Percentiles rank a stretch among this genome's conserved stretches.
Evolutionary conservation across 2,113 vertebrate species (phyloP).

Genomic region (Sinocyclocheilus grahami): DNA sequence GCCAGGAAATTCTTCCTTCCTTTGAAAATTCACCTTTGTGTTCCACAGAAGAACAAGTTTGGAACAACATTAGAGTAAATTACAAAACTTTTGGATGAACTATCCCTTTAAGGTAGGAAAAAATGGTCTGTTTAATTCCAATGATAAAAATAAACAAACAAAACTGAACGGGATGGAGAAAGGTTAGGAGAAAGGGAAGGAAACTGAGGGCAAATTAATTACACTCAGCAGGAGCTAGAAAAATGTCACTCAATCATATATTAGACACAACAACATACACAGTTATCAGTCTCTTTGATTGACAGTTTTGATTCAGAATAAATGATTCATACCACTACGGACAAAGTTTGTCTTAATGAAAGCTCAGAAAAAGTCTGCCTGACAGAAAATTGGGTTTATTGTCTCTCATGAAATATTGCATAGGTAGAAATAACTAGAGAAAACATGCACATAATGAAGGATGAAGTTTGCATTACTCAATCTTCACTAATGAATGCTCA

Average conservation of each 20-base stretch:
- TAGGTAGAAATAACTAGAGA: not conserved
- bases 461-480: slow-evolving; percentile 23
- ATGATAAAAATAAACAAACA: not conserved
- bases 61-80: not conserved
- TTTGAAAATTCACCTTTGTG: slow-evolving; percentile 3
- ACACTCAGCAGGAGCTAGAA: not conserved
- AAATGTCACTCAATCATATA: not conserved
- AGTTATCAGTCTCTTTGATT: slow-evolving; percentile 9
- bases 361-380: not conserved
- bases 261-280: not conserved
- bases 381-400: not conserved
- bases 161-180: not conserved
- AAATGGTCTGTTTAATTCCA: not conserved
- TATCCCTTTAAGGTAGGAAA: not conserved
- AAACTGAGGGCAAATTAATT: not conserved
- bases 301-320: slow-evolving; percentile 22
- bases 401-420: slow-evolving; percentile 1
- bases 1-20: not conserved
- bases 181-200: not conserved
- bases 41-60: not conserved
- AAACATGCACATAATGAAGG: slow-evolving; percentile 33
- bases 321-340: not conserved
- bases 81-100: not conserved
- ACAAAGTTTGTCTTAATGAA: not conserved
- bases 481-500: slow-evolving; percentile 29